Base-by-base conservation (phyloP, 2,888 invertebrate species). In the Agrochola circellaris region DNA sequence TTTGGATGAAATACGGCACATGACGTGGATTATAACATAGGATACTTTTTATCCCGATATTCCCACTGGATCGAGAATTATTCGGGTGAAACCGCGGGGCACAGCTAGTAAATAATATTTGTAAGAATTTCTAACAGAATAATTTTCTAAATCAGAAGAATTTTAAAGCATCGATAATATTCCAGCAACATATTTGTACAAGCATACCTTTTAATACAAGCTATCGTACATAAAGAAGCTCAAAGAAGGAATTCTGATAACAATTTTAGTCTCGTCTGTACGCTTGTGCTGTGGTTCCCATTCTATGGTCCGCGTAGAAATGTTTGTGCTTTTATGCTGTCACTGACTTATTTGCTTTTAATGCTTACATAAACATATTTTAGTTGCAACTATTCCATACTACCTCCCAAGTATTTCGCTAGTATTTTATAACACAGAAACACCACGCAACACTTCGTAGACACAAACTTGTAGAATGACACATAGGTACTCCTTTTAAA, bases 271-370 rank as follows among this genome's bases (percentile, higher is more conserved):
- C 81, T 74, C 76, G 89, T 91, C 87, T 91, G 92, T 93, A 93
- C 92, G 84, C 86, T 90, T 89, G 86, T 89, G 82, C 81, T 87
- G 85, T 82, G 86, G 87, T 84, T 85, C 79, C 88, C 87, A 91
- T 92, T 92, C 90, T 91, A 89, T 89, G 89, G 90, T 86, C 85
- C 79, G 87, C 86, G 88, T 88, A 90, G 90, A 89, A 91, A 89
- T 91, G 89, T 88, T 87, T 89, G 86, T 88, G 90, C 92, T 91
- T 93, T 93, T 93, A 92, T 92, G 87, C 91, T 93, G 93, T 93
- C 93, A 91, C 89, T 90, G 86, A 89, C 89, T 90, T 91, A 91
- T 91, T 91, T 89, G 87, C 90, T 89, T 88, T 89, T 89, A 89
- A 87, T 88, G 87, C 86, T 84, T 83, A 87, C 82, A 87, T 83